Conservation (phyloP, 2,888 invertebrate genomes). For the Platerodrilus igneus region DNA sequence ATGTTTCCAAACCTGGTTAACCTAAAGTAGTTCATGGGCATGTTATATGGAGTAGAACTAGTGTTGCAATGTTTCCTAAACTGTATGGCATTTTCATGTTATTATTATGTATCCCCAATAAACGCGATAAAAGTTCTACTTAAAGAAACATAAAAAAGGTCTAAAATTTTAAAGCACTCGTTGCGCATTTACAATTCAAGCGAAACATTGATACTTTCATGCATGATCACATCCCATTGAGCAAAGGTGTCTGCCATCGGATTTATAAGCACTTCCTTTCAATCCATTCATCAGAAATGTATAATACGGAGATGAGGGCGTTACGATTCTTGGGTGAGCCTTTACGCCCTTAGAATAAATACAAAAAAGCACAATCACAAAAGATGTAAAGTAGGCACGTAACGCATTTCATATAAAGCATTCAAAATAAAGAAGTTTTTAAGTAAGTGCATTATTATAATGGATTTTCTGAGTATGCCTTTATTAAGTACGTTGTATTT, state of each 20-base stretch:
- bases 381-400: constrained; percentile 33
- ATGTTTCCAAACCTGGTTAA: too few relatives aligned
- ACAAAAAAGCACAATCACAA: constrained; percentile 30
- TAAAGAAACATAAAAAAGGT: too few relatives aligned
- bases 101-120: too few relatives aligned
- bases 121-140: too few relatives aligned
- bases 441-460: constrained; percentile 14
- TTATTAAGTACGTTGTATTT: too few relatives aligned
- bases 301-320: constrained; percentile 29
- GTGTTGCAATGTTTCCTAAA: too few relatives aligned
- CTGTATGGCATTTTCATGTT: too few relatives aligned
- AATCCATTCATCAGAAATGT: constrained; percentile 32
- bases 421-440: constrained; percentile 17
- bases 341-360: constrained; percentile 30
- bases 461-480: too few relatives aligned
- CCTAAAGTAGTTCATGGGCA: too few relatives aligned
- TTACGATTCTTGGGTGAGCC: constrained; percentile 25
- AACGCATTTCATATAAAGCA: constrained; percentile 24
- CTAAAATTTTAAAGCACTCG: constrained; percentile 9
- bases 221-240: constrained; percentile 30
- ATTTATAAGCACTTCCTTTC: constrained; percentile 30
- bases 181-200: constrained; percentile 25
- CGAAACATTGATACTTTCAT: constrained; percentile 27
- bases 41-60: too few relatives aligned
- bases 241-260: constrained; percentile 27